Evolutionary conservation across 1,140 invertebrate species (phyloP), one percentile per base, ranked within the genome.

Genomic region (Dreissena rostriformis): DNA sequence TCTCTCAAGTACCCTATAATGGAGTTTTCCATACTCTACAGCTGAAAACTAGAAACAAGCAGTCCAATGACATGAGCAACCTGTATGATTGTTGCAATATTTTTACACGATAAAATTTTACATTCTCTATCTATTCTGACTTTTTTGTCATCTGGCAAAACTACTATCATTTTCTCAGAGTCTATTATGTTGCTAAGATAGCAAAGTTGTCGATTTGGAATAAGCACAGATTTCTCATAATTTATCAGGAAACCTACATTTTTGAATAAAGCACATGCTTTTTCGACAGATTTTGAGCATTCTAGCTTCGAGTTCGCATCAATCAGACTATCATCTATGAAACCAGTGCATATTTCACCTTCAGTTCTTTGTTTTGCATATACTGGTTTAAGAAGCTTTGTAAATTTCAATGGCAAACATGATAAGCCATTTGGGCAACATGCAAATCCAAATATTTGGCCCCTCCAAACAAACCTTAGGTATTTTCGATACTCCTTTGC

Each of bases 291-390:
- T 19, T 81, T 52, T 63, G 8, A 53, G 74, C 82, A 86, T 55
- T 83, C 79, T 22, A 29, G 19, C n/a, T 7, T 26, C 14, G 57
- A 82, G 24, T 84, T 65, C 22, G 71, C 82, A 55, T 66, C 76
- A 11, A 88, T 24, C 39, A 85, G 75, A 22, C 66, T 71, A 22
- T 87, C 86, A 79, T 86, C 86, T 71, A 87, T 86, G 55, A 75
- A 87, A 8, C 76, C 71, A n/a, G 78, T 61, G 55, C n/a, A 84
- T 8, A 65, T 14, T 76, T 82, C 71, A 49, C 86, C 82, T 72
- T 57, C 22, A 4, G 12, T 19, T 80, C 86, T 70, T 6, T 87
- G 26, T 55, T 71, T 65, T 22, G 82, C 55, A 81, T 84, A 86
- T 0, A 84, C 76, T 14, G 82, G 86, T 72, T 85, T 85, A 19